Conservation (phyloP, 2,113 vertebrate species). For the Aspiorhynchus laticeps region DNA sequence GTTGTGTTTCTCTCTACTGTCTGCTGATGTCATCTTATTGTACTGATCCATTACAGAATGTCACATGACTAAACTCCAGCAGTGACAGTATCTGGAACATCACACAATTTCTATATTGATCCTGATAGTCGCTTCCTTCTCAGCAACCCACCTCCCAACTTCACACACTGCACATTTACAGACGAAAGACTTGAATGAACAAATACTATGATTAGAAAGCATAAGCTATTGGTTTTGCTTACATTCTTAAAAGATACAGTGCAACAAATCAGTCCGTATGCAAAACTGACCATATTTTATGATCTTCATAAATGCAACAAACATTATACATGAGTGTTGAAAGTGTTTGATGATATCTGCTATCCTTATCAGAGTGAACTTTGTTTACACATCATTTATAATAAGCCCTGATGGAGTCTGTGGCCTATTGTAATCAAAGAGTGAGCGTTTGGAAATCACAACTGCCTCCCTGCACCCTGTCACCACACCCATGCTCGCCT, state of each 20-base stretch:
- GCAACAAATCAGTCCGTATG: background rate
- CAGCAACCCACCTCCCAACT: background rate
- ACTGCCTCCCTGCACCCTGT: slow-evolving; percentile 38
- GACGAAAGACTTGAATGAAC: background rate
- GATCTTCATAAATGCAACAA: background rate
- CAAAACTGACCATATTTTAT: background rate
- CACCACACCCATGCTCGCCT: slow-evolving; percentile 61
- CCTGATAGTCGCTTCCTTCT: background rate
- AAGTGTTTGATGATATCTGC: background rate
- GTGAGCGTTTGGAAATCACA: slow-evolving; percentile 50
- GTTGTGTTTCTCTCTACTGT: background rate
- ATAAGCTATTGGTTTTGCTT: background rate
- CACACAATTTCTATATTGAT: background rate
- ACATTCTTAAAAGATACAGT: background rate
- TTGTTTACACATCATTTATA: slow-evolving; percentile 46
- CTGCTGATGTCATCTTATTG: background rate
- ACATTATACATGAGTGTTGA: background rate
- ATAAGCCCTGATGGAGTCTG: slow-evolving; percentile 26
- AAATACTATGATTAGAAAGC: background rate
- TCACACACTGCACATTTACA: background rate
- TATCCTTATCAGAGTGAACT: background rate
- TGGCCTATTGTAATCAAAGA: slow-evolving; percentile 56
- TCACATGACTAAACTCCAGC: background rate
- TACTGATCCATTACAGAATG: background rate
- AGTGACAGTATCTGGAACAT: background rate